Conservation (phyloP, 2,797 vertebrate species). For the Chloroceryle amazona region DNA sequence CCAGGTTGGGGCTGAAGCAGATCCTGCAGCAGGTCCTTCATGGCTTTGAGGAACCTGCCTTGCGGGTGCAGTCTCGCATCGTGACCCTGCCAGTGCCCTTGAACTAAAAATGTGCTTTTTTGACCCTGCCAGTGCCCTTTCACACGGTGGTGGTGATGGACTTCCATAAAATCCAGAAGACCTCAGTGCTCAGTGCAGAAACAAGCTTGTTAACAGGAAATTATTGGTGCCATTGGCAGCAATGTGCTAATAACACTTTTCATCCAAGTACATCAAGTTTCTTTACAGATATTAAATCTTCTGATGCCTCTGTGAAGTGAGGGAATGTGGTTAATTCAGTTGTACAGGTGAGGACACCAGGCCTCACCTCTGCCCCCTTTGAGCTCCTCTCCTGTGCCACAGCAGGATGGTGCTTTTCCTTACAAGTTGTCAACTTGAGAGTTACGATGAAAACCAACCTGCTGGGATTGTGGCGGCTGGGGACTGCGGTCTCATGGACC, state of each 20-base stretch:
- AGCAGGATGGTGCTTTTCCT: accelerated
- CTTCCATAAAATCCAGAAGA: background rate
- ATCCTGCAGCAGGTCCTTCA: background rate
- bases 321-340: background rate
- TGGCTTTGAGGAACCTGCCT: accelerated
- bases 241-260: background rate
- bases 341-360: background rate
- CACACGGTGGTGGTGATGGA: accelerated
- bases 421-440: accelerated
- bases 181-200: background rate
- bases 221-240: background rate
- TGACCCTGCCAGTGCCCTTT: background rate
- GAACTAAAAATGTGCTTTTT: background rate
- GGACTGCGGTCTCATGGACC: background rate
- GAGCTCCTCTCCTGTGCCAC: background rate
- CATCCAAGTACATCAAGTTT: accelerated
- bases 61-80: background rate
- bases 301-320: background rate
- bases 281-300: background rate
- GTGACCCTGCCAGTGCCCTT: background rate
- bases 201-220: background rate
- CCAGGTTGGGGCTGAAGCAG: background rate
- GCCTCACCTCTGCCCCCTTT: background rate
- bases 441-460: background rate
- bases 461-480: accelerated